Percentiles rank a stretch among this genome's conserved stretches.
Conservation (phyloP, 23 tunicate genomes). For the Phallusia fumigata region DNA sequence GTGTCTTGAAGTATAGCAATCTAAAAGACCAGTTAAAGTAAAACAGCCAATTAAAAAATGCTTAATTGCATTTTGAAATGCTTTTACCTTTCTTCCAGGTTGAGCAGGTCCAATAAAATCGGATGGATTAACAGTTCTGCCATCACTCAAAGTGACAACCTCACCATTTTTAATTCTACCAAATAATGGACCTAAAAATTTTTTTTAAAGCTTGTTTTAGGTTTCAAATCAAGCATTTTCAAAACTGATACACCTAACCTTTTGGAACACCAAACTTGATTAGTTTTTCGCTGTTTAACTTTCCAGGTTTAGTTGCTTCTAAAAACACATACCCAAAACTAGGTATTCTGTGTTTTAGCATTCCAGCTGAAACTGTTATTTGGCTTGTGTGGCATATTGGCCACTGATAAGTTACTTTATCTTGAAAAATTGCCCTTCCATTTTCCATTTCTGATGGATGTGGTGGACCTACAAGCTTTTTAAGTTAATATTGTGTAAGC, state of each 20-base stretch:
- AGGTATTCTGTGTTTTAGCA: conserved; percentile 77
- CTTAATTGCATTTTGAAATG: not conserved
- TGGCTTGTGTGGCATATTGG: conserved; percentile 34
- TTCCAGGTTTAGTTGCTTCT: conserved; percentile 73
- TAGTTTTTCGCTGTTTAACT: conserved; percentile 62
- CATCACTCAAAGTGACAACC: conserved; percentile 63
- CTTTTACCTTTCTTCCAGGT: conserved; percentile 73
- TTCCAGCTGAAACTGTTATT: conserved; percentile 63
- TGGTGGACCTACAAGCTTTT: conserved; percentile 26
- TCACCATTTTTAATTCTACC: conserved; percentile 81
- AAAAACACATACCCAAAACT: conserved; percentile 84
- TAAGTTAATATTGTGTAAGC: not conserved
- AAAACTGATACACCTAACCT: conserved; percentile 12
- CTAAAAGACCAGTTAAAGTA: not conserved
- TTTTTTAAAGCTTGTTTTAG: no score
- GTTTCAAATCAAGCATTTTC: not conserved
- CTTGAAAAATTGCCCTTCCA: conserved; percentile 76
- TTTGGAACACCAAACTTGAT: conserved; percentile 73
- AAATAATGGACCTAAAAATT: conserved; percentile 61
- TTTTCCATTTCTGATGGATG: conserved; percentile 60
- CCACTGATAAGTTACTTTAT: conserved; percentile 47
- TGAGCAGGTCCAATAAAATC: conserved; percentile 82
- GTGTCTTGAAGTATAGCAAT: conserved; percentile 92
- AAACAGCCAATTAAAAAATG: not conserved
- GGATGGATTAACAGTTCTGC: conserved; percentile 47